phyloP scores from a whole-genome alignment of 2,888 invertebrate species.

The Malthinus seriepunctatus region DNA sequence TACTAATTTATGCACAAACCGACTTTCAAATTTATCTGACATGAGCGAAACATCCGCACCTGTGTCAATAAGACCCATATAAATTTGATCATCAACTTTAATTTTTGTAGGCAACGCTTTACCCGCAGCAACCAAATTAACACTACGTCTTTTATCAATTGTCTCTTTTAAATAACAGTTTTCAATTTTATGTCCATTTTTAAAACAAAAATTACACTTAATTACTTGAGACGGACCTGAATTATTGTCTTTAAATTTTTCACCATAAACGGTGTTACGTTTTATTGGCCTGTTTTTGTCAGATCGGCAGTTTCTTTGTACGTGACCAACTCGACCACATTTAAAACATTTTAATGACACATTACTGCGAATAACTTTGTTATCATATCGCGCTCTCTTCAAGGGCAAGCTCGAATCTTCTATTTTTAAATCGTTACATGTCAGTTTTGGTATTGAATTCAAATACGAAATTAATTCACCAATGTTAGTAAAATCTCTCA shows the following conservation, averaged over 20 bases:
- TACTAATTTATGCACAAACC: constrained; percentile 4
- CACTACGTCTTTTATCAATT: constrained; percentile 23
- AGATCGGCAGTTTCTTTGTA: constrained; percentile 18
- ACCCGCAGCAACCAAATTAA: constrained; percentile 19
- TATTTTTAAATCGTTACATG: neutral
- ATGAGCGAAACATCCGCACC: constrained; percentile 20
- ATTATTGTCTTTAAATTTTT: neutral
- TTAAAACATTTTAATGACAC: constrained; percentile 6
- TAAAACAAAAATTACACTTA: constrained; percentile 24
- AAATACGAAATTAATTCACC: constrained; percentile 31
- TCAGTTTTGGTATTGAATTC: constrained; percentile 10
- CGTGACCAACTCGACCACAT: constrained; percentile 22
- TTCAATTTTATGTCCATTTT: constrained; percentile 19
- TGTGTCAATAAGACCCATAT: constrained; percentile 20
- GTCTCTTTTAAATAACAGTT: constrained; percentile 21
- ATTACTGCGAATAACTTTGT: neutral
- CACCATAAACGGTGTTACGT: neutral
- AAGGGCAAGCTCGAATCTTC: neutral
- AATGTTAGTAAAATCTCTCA: constrained; percentile 24
- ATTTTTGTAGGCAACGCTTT: constrained; percentile 2
- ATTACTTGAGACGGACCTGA: neutral
- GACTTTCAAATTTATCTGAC: constrained; percentile 10
- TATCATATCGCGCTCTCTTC: neutral
- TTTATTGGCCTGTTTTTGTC: no score
- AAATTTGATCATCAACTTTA: constrained; percentile 8